Conservation (phyloP, 2,113 vertebrate genomes). For the Mustela nigripes region DNA sequence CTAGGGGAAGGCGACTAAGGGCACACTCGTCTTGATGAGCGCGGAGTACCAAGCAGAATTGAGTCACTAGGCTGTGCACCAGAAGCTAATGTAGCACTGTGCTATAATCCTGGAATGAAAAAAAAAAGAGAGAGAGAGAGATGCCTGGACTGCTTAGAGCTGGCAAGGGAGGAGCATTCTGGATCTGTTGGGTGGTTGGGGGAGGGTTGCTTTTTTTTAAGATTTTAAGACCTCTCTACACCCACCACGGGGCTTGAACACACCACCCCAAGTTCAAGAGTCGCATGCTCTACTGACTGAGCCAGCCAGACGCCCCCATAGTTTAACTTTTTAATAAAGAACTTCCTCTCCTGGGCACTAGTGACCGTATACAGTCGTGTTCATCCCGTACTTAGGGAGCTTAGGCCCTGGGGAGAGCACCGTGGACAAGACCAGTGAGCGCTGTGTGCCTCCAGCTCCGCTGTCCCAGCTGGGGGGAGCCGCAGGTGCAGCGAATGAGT, state of each 20-base stretch:
- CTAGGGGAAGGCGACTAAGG: not conserved
- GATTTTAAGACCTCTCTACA: not conserved
- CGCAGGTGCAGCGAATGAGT: not conserved
- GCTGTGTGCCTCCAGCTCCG: not conserved
- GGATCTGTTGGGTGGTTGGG: not conserved
- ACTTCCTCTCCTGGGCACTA: not conserved
- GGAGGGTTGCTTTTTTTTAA: not conserved
- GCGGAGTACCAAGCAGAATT: not conserved
- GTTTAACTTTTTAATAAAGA: not conserved
- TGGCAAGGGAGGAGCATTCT: not conserved
- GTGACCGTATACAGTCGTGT: not conserved
- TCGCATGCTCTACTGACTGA: not conserved
- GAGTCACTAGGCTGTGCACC: not conserved
- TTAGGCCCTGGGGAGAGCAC: not conserved
- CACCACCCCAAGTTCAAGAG: not conserved
- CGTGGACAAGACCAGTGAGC: not conserved
- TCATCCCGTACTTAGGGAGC: not conserved
- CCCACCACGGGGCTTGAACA: not conserved
- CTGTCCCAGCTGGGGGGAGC: not conserved
- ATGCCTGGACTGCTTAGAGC: not conserved
- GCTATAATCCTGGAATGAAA: not conserved
- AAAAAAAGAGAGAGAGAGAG: not conserved
- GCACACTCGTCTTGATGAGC: not conserved
- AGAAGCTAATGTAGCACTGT: not conserved
- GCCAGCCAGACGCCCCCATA: not conserved